Percentiles rank a stretch among this genome's conserved stretches.
Conservation (phyloP, 2,888 invertebrate genomes). For the Troglohyphantes excavatus region DNA sequence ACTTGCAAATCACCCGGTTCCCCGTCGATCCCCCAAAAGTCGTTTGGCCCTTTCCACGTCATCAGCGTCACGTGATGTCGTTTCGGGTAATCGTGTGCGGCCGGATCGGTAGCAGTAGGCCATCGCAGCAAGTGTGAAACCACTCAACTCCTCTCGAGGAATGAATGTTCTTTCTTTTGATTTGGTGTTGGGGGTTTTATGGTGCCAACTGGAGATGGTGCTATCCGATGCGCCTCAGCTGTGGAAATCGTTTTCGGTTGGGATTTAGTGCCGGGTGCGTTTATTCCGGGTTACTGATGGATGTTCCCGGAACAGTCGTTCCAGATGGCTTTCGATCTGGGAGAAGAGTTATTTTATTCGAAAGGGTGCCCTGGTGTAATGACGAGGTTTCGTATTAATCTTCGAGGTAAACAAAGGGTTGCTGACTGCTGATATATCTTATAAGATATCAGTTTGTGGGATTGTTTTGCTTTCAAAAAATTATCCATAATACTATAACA, state of each 20-base stretch:
- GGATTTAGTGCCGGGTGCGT: not conserved
- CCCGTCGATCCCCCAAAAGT: constrained; percentile 46
- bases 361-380: not conserved
- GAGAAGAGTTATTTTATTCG: not conserved
- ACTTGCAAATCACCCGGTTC: constrained; percentile 65
- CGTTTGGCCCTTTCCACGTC: constrained; percentile 74
- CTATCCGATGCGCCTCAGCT: not conserved
- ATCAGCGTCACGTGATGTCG: constrained; percentile 73
- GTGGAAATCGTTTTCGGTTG: constrained; percentile 5
- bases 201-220: constrained; percentile 25
- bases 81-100: constrained; percentile 68
- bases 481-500: too few species aligned
- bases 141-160: constrained; percentile 50
- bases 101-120: constrained; percentile 33
- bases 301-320: not conserved
- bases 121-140: constrained; percentile 38
- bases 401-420: too few species aligned
- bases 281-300: not conserved
- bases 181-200: constrained; percentile 50
- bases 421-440: too few species aligned
- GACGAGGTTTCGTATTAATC: too few species aligned
- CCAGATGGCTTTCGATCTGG: not conserved
- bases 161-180: constrained; percentile 42
- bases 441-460: too few species aligned
- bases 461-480: too few species aligned